phyloP scores from a whole-genome alignment of 2,113 vertebrate genomes.

The Phocoena sinus region DNA sequence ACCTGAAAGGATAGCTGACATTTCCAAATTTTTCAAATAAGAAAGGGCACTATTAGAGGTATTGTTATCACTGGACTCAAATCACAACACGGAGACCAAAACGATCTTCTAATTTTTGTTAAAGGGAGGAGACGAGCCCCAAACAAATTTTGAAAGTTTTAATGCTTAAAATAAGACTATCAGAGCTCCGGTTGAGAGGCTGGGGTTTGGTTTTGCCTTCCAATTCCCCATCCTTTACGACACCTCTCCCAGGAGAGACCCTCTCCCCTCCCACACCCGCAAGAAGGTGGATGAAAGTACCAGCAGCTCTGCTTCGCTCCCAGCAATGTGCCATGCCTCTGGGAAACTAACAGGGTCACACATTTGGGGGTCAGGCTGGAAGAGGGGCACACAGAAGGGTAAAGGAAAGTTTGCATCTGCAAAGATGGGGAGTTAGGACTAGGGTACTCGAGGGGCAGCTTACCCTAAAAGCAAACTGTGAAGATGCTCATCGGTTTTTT shows the following conservation, averaged over 20 bases:
- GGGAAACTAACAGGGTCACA: too few relatives aligned
- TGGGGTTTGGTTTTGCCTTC: not conserved
- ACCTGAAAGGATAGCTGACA: not conserved
- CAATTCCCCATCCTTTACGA: too few relatives aligned
- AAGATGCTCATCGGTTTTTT: not conserved
- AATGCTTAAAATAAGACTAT: not conserved
- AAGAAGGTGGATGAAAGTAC: not conserved
- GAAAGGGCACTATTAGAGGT: not conserved
- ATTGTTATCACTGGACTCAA: not conserved
- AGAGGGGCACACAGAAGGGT: fast-evolving
- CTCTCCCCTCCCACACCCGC: fast-evolving
- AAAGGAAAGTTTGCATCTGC: not conserved
- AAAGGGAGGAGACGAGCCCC: not conserved
- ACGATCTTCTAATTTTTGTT: not conserved
- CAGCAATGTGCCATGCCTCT: not conserved
- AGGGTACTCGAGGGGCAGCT: not conserved
- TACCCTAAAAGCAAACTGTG: not conserved
- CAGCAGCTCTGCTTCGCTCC: not conserved
- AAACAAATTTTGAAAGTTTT: not conserved
- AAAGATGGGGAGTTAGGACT: fast-evolving
- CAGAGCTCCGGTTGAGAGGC: not conserved
- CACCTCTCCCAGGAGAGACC: not conserved
- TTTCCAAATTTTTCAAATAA: not conserved
- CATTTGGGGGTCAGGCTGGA: not conserved
- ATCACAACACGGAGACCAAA: not conserved